Base-by-base conservation (phyloP, 2,797 vertebrate genomes). In the Urophycis tenuis region DNA sequence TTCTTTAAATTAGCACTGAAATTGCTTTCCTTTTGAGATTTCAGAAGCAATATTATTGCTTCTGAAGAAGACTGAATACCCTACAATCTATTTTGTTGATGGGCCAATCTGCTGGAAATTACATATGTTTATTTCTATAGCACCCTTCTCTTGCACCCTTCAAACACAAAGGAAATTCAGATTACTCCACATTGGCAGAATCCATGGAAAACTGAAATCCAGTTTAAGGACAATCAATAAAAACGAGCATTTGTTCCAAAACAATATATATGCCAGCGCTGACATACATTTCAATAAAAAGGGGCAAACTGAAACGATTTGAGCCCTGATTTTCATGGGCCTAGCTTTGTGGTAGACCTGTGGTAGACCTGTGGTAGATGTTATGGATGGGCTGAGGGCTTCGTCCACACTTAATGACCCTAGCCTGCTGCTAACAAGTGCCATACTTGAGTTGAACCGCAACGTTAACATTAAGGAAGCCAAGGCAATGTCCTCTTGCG, bases 11-110 rank as follows among this genome's bases (percentile, higher is more conserved):
- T n/a, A n/a, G n/a, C n/a, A n/a, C n/a, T n/a, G n/a, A n/a, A n/a
- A n/a, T n/a, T n/a, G n/a, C n/a, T n/a, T n/a, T n/a, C n/a, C n/a
- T n/a, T n/a, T n/a, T n/a, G n/a, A n/a, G n/a, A n/a, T n/a, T n/a
- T n/a, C n/a, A n/a, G n/a, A n/a, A n/a, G n/a, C n/a, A n/a, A n/a
- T 67, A 19, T 12, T 34, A 72, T 76, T 77, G 41, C 64, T 41
- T 33, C 35, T 53, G 71, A 31, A 45, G 71, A 31, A 45, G 19
- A 29, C 32, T 73, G 33, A 41, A 32, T 33, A 19, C 72, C 1
- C 29, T 49, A n/a, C 29, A 32, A 34, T 14, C 35, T 31, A 2
- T 71, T 30, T 25, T 73, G 35, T 75, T 12, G 22, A 39, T 71
- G 25, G 17, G 29, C 64, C 34, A 6, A 31, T 53, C 60, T 34